Conservation (phyloP, 2,113 vertebrate genomes). For the Plecotus auritus region DNA sequence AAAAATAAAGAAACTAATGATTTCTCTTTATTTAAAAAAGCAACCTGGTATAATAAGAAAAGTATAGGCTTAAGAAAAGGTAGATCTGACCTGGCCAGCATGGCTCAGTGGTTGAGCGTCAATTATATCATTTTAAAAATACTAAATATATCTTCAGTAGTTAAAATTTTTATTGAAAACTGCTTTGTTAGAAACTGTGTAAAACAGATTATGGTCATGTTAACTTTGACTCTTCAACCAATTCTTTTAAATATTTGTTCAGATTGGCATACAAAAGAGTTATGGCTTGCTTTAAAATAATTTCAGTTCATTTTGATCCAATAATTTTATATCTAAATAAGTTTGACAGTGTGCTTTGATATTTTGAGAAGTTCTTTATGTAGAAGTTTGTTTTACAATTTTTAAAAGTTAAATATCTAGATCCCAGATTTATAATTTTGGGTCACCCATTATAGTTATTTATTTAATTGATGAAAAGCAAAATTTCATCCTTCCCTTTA, state of each 20-base stretch:
- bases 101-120: too few relatives aligned
- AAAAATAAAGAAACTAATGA: background rate
- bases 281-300: background rate
- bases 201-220: background rate
- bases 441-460: background rate
- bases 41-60: background rate
- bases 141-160: background rate
- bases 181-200: background rate
- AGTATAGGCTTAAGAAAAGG: background rate
- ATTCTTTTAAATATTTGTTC: conserved; percentile 18
- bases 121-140: background rate
- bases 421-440: conserved; percentile 3
- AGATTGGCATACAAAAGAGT: background rate
- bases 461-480: conserved; percentile 20
- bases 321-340: background rate
- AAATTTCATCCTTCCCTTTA: background rate
- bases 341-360: background rate
- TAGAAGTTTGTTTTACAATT: background rate
- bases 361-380: background rate
- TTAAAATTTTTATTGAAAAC: conserved; percentile 27
- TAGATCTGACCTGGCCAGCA: background rate
- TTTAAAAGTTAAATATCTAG: background rate
- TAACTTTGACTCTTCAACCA: background rate
- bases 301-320: conserved; percentile 20
- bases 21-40: background rate